Evolutionary conservation across 2,113 vertebrate species (phyloP), one percentile per base, ranked within the genome.

Genomic region (Ciconia stormi): DNA sequence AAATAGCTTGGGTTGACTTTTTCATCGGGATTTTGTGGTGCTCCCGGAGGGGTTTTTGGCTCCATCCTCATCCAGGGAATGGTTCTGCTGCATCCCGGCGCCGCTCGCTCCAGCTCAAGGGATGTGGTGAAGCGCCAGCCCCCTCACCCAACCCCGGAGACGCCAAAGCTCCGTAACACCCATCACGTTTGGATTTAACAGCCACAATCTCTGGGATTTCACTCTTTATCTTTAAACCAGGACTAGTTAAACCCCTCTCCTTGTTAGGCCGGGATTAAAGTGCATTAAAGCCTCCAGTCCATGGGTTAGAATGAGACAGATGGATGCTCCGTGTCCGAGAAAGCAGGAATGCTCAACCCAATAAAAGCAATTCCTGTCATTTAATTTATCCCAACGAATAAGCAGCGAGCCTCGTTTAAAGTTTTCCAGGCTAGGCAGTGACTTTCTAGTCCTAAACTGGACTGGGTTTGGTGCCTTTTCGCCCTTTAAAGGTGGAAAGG

Each of bases 21-120:
- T 4, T 47, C 38, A 0, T 4, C 0, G 9, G 52, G 40, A 65
- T 77, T 63, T 50, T 0, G 3, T 2, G 4, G 5, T 30, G 47
- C 1, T 83, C 15, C 47, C 2, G 0, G 3, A 3, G 13, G 7
- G n/a, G 8, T 10, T 85, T 76, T 13, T 3, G 13, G 22, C 26
- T 84, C 34, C 46, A 2, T 52, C 29, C 38, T n/a, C 7, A 2
- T 6, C 26, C 29, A 3, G 10, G 16, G 7, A 18, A 6, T 22
- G 44, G 5, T 58, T 30, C 69, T 10, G 42, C 52, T 11, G 20
- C 62, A 36, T 49, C 40, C 49, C 19, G 6, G 53, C 47, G 7
- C 21, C 1, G 4, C n/a, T 4, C 1, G 38, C 6, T 36, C 52
- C 62, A 1, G 18, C 21, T 36, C 30, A 1, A 20, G 36, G 66